Base-by-base conservation (phyloP, 2,113 vertebrate species). In the Cichladusa arquata region DNA sequence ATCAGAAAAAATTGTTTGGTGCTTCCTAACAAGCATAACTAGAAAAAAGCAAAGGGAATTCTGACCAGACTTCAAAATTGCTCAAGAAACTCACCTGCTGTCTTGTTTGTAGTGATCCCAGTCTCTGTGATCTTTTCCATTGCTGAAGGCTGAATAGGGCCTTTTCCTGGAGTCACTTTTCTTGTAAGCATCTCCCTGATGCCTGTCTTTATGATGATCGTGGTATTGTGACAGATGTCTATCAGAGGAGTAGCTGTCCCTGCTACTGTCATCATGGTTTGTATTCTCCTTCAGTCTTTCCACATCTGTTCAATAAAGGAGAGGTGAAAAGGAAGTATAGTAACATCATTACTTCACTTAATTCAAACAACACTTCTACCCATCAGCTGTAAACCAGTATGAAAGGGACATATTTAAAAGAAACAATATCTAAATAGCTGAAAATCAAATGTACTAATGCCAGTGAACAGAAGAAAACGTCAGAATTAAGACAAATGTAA, bases 201-300 rank as follows among this genome's bases (percentile, higher is more conserved):
- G 98, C 36, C 98, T 97, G 48, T 99, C 99, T 96, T 99, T 99
- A 93, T 98, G 98, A 73, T 99, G 99, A 26, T 99, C 98, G 0
- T 98, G 97, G 53, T 99, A 98, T 5, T 98, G 98, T 56, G 98
- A 97, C 62, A 98, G 97, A 81, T 99, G 98, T 48, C 99, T 97
- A 23, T 99, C 99, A 20, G 99, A 99, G 88, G 99, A 99, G n/a
- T 99, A 99, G 96, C 99, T 99, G 95, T 99, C 99, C 91, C 99
- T 98, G 98, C 99, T 99, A 97, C 99, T 99, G 58, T 99, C 99
- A 20, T 99, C 99, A 7, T 99, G 98, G 90, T 99, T 99, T 64
- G 98, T 98, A 80, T 97, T 98, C 86, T 99, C 99, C 94, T 99
- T 99, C 85, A 99, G 91, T 87, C 98, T 98, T 94, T 99, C 99